These are phyloP conservation scores for Perodicticus potto DNA, from an alignment of 2,797 vertebrate species.

Conservation along the genomic window DNA sequence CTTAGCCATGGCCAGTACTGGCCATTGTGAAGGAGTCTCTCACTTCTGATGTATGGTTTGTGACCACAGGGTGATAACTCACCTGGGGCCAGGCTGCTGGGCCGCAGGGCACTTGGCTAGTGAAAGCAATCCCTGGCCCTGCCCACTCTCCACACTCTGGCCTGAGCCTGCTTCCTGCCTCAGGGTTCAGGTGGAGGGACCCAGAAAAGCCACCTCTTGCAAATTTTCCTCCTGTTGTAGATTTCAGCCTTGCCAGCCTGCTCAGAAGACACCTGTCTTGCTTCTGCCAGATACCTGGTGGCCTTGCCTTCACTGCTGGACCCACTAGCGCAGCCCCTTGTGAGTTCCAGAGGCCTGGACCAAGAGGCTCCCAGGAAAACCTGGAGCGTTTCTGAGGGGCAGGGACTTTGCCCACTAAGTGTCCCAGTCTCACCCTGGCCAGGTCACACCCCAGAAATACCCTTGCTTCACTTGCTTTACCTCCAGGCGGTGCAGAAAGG, in stretches of 20 bases:
- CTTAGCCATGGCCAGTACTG: not conserved
- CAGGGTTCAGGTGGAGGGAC: not conserved
- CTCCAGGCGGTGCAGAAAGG: not conserved
- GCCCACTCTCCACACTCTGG: not conserved
- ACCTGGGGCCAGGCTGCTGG: not conserved
- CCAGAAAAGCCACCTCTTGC: not conserved
- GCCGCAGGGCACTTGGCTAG: not conserved
- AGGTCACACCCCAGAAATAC: no score
- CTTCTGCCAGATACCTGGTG: not conserved
- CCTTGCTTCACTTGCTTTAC: not conserved
- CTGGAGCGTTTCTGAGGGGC: not conserved
- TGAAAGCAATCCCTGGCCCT: not conserved
- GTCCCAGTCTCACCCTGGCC: not conserved
- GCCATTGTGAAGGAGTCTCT: not conserved
- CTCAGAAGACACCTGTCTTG: not conserved
- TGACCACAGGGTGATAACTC: not conserved
- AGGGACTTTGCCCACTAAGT: not conserved
- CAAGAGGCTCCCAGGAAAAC: not conserved
- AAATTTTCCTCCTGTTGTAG: not conserved
- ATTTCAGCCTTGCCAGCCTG: not conserved
- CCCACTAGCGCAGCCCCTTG: fast-evolving
- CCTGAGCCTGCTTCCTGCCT: not conserved
- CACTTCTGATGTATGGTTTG: not conserved
- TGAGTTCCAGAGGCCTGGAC: not conserved
- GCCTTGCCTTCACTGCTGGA: not conserved